Evolutionary conservation across 2,797 vertebrate species (phyloP).

Genomic region (Lemur catta): DNA sequence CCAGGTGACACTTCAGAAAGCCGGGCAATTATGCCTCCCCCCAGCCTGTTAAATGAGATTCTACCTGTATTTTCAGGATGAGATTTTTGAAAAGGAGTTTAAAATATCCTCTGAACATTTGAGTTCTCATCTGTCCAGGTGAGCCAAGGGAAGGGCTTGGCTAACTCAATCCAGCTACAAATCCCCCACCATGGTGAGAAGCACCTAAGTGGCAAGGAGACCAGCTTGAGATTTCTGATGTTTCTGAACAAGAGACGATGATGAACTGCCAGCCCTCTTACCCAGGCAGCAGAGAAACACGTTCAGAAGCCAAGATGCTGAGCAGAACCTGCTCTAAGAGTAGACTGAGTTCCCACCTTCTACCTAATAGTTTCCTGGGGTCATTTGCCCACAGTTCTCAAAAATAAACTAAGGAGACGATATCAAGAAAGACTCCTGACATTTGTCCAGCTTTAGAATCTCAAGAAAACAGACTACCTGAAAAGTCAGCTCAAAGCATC

Average conservation of each 20-base stretch:
- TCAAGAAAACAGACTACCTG: background rate
- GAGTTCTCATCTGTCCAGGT: background rate
- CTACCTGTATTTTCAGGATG: background rate
- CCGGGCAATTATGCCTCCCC: background rate
- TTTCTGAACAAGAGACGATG: background rate
- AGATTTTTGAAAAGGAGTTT: background rate
- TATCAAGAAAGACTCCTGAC: constrained; percentile 21
- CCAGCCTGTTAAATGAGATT: background rate
- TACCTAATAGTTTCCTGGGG: background rate
- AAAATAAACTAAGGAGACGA: background rate
- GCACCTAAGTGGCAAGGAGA: background rate
- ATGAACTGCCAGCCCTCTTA: background rate
- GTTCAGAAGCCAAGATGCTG: background rate
- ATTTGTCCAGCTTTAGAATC: constrained; percentile 19
- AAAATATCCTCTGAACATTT: background rate
- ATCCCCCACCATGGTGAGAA: too few relatives aligned
- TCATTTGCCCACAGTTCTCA: background rate
- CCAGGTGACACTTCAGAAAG: background rate
- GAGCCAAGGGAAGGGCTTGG: background rate
- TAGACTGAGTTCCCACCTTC: background rate
- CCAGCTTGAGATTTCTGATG: fast-evolving
- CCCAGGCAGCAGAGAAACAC: background rate
- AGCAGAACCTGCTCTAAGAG: background rate
- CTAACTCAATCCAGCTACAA: background rate
- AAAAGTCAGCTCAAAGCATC: background rate